These are phyloP conservation scores for Todus mexicanus DNA, from an alignment of 2,797 vertebrate species.

Conservation along the genomic window DNA sequence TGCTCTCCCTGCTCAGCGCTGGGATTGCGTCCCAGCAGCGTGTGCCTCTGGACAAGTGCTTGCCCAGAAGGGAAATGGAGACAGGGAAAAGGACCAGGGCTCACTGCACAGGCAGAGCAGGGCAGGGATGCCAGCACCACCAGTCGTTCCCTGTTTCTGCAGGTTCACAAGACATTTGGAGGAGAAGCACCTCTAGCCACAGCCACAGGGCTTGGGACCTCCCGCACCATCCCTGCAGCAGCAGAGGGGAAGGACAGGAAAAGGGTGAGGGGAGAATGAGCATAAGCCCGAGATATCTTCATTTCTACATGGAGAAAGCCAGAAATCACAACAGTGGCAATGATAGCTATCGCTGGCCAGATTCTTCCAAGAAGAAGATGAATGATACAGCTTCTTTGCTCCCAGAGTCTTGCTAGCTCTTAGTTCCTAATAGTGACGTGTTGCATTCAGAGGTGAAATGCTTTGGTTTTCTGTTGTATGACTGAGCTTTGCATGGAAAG, in stretches of 20 bases:
- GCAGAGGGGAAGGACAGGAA: background rate
- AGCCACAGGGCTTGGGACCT: accelerated
- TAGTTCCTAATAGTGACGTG: background rate
- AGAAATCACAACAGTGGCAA: background rate
- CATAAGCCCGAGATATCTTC: background rate
- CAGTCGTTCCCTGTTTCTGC: accelerated
- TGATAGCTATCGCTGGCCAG: background rate
- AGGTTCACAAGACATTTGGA: background rate
- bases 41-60: background rate
- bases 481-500: background rate
- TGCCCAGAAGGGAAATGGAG: background rate
- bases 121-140: background rate
- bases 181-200: accelerated
- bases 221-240: accelerated
- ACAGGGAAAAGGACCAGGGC: background rate
- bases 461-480: background rate
- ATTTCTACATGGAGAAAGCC: background rate
- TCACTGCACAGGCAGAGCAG: background rate
- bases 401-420: background rate
- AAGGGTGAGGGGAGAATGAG: background rate
- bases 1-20: background rate
- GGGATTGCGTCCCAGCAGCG: background rate
- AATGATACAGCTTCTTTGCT: background rate
- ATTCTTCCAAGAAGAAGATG: background rate
- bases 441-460: background rate